Evolutionary conservation across 1,140 invertebrate genomes (phyloP).

Genomic region (Eurosta solidaginis): DNA sequence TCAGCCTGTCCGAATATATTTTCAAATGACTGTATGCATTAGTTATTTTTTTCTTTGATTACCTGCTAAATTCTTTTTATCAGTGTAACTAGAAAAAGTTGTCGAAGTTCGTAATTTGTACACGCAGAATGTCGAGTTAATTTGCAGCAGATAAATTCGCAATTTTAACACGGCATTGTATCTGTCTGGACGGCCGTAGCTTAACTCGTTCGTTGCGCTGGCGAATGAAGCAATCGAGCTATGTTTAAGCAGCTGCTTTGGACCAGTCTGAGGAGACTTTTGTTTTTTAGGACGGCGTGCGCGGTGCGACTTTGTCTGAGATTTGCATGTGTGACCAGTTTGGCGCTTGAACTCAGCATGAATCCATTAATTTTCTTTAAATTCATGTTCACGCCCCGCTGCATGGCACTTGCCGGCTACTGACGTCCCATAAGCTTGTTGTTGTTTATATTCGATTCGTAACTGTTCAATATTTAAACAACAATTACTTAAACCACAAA

Average conservation of each 20-base stretch:
- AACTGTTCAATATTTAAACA: conserved; percentile 6
- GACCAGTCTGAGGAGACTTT: neutral
- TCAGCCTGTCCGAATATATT: neutral
- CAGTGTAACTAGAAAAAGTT: conserved; percentile 3
- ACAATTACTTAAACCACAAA: conserved; percentile 17
- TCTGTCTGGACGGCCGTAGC: neutral
- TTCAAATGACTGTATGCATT: neutral
- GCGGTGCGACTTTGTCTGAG: neutral
- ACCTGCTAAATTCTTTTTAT: neutral
- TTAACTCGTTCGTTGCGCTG: neutral
- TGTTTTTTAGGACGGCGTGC: neutral
- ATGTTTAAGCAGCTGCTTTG: neutral
- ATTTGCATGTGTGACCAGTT: conserved; percentile 17
- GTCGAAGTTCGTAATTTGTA: conserved; percentile 16
- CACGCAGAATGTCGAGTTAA: conserved; percentile 20
- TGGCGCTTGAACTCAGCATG: neutral
- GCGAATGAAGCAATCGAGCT: too few relatives aligned
- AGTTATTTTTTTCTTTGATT: neutral
- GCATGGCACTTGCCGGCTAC: neutral
- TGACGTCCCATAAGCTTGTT: neutral
- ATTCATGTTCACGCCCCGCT: neutral
- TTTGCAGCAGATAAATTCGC: conserved; percentile 19
- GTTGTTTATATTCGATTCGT: neutral
- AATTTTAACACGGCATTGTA: neutral
- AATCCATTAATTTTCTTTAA: conserved; percentile 24